These are phyloP conservation scores for Antheraea assamensis DNA, from an alignment of 2,888 invertebrate genomes.

Conservation along the genomic window DNA sequence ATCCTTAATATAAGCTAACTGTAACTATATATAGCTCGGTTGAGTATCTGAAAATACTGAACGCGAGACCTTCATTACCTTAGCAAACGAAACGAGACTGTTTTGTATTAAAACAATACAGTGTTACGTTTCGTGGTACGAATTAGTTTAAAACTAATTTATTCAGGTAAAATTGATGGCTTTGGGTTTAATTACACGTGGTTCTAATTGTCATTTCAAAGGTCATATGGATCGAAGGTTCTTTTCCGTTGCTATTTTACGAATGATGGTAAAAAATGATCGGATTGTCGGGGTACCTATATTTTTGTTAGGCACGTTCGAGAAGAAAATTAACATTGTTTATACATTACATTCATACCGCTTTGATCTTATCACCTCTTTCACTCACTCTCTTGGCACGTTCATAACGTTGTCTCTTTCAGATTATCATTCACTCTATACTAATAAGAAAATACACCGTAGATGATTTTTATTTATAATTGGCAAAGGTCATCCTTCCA, in stretches of 20 bases:
- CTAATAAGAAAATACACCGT: too few species aligned
- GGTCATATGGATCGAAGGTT: neutral
- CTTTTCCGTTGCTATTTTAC: neutral
- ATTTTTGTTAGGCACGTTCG: too few species aligned
- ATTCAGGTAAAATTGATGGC: constrained; percentile 5
- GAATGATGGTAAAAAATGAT: neutral
- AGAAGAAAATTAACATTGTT: too few species aligned
- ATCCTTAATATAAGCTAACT: neutral
- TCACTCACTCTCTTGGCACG: too few species aligned
- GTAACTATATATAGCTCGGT: neutral
- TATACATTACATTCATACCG: too few species aligned
- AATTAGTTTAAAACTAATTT: constrained; percentile 9
- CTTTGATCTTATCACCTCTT: too few species aligned
- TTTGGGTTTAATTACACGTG: neutral
- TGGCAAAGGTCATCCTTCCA: too few species aligned
- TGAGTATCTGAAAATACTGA: neutral
- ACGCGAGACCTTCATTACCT: neutral
- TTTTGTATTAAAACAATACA: constrained; percentile 10
- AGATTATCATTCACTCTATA: too few species aligned
- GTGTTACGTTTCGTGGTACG: neutral
- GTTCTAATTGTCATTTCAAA: neutral
- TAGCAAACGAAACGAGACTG: neutral
- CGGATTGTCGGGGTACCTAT: too few species aligned
- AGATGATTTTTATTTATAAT: too few species aligned
- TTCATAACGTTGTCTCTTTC: too few species aligned